phyloP scores from a whole-genome alignment of 1,140 invertebrate genomes.

The Neuroterus valhalla region DNA sequence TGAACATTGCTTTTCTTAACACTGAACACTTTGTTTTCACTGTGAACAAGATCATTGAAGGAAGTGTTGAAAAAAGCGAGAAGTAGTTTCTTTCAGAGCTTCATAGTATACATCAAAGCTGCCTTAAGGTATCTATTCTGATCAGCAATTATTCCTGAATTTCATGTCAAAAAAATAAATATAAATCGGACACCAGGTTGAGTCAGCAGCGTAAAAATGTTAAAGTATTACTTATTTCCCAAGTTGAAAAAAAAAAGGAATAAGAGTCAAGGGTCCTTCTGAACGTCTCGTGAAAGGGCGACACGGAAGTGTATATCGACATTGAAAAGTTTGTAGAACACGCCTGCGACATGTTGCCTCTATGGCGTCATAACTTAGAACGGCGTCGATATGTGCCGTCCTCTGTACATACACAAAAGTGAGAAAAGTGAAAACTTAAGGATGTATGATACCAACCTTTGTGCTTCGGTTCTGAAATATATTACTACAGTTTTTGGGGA shows the following conservation, averaged over 20 bases:
- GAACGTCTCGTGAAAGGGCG: slow-evolving; percentile 65
- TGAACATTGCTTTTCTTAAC: too few species aligned
- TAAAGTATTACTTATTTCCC: slow-evolving; percentile 16
- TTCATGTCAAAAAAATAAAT: too few species aligned
- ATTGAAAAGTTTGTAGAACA: slow-evolving; percentile 74
- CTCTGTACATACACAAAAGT: slow-evolving; percentile 54
- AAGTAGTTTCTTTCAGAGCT: too few species aligned
- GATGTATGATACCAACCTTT: slow-evolving; percentile 51
- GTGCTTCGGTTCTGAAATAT: slow-evolving; percentile 50
- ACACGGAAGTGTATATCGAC: slow-evolving; percentile 68
- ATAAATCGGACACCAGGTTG: neutral
- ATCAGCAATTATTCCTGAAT: too few species aligned
- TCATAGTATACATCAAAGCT: too few species aligned
- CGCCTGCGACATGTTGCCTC: slow-evolving; percentile 69
- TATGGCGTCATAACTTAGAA: slow-evolving; percentile 70
- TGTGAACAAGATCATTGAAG: too few species aligned
- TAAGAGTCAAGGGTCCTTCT: slow-evolving; percentile 5
- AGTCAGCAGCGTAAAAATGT: neutral
- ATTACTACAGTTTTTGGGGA: slow-evolving; percentile 44
- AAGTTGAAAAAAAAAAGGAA: slow-evolving; percentile 30
- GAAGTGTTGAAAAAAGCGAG: too few species aligned
- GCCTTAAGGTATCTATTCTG: too few species aligned
- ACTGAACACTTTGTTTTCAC: too few species aligned
- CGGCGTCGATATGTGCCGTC: slow-evolving; percentile 49
- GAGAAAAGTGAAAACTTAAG: slow-evolving; percentile 65